Evolutionary conservation across 1,140 invertebrate species (phyloP), one percentile per base, ranked within the genome.

Genomic region (Atta cephalotes): DNA sequence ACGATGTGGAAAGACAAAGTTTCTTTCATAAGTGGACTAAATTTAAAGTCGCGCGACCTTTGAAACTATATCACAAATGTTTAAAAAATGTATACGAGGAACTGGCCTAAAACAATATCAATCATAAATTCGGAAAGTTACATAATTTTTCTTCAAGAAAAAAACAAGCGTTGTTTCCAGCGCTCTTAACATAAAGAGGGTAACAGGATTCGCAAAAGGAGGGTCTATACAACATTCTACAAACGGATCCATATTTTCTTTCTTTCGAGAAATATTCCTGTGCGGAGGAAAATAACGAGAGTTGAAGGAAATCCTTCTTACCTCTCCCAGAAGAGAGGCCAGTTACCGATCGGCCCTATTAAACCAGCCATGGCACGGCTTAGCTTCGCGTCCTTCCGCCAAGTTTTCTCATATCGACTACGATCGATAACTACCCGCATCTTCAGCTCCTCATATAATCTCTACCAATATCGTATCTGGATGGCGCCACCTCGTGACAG

Each of bases 381-480:
- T 68, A 81, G 74, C 35, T 35, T 72, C 25, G 45, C 58, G 49
- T 49, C 45, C 51, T 71, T 62, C 39, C 78, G 68, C 35, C 45
- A 87, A 90, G 88, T 90, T 91, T 92, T 90, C 88, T 92, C 89
- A 85, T 93, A 93, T 93, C 91, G 90, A 89, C 86, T 77, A 82
- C 91, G 91, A 94, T 94, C 93, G 92, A 94, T 94, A 93, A 85
- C 86, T 79, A 5, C 39, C 62, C 72, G 87, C 89, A 92, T 93
- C 89, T 87, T 89, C 86, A 88, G 90, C 89, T 89, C 88, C 88
- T 93, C 91, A 91, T 90, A 91, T 93, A 94, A 94, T 94, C 93
- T 91, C 84, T 84, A 88, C 90, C 91, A 93, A 93, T 93, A 93
- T 93, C 92, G 89, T 90, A 93, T 93, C 91, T 92, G 92, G 91